phyloP scores from a whole-genome alignment of 1,140 invertebrate genomes.

The Akabosia matsudoensis region DNA sequence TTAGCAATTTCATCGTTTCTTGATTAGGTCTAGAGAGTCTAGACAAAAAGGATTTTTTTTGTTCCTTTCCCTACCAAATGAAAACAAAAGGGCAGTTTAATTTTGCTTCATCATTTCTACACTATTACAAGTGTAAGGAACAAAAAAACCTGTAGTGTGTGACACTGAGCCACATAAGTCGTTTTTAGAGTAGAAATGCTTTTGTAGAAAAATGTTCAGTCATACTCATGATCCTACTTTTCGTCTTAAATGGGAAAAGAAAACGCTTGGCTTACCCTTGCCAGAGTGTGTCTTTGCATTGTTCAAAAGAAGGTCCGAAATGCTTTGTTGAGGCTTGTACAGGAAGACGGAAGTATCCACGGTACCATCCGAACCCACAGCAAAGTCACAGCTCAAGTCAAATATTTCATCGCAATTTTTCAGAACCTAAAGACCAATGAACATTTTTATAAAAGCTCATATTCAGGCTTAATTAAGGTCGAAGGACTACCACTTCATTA shows the following conservation, averaged over 20 bases:
- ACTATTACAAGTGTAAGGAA: too few relatives aligned
- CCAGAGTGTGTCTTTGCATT: background rate
- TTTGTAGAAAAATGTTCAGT: too few relatives aligned
- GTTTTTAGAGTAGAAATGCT: too few relatives aligned
- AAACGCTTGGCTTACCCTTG: background rate
- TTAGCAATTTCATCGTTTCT: too few relatives aligned
- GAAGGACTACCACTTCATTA: background rate
- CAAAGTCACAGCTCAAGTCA: background rate
- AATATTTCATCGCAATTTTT: conserved; percentile 17
- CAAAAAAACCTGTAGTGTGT: too few relatives aligned
- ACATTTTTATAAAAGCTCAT: background rate
- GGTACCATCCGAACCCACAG: background rate
- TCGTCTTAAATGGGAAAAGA: background rate
- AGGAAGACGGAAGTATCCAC: background rate
- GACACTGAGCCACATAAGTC: too few relatives aligned
- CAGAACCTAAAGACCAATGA: background rate
- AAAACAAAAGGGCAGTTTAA: too few relatives aligned
- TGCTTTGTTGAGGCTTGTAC: background rate
- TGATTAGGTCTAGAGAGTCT: too few relatives aligned
- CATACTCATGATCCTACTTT: too few relatives aligned
- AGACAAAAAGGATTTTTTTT: too few relatives aligned
- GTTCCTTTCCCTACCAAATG: too few relatives aligned
- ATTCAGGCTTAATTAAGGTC: background rate
- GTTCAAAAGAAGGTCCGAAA: background rate
- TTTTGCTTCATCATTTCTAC: too few relatives aligned